Conservation (phyloP, 2,797 vertebrate species). For the Choloepus didactylus region DNA sequence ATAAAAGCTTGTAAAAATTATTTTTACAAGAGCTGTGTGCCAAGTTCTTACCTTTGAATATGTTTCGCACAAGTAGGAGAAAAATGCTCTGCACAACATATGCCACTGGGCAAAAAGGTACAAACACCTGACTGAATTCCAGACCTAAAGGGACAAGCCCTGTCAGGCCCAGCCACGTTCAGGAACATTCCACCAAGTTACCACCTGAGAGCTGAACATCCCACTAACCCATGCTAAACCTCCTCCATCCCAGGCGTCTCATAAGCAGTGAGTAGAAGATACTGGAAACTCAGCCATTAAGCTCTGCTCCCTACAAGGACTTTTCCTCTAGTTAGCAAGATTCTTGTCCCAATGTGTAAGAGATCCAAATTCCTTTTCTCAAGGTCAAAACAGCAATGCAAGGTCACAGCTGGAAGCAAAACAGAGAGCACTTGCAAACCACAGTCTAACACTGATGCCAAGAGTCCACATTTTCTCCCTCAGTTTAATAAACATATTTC, state of each 20-base stretch:
- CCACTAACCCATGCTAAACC: neutral
- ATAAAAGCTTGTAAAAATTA: neutral
- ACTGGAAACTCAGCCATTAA: neutral
- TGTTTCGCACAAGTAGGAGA: neutral
- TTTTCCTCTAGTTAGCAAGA: neutral
- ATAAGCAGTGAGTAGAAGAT: neutral
- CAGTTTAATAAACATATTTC: neutral
- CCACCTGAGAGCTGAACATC: neutral
- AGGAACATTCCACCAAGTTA: neutral
- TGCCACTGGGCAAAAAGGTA: neutral
- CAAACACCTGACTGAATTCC: neutral
- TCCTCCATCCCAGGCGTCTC: neutral
- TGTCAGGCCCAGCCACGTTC: neutral
- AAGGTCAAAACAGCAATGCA: neutral
- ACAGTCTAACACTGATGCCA: neutral
- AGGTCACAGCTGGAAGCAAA: neutral
- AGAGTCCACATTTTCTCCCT: neutral
- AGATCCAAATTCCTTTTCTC: neutral
- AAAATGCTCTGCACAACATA: neutral
- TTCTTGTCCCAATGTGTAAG: too few species aligned
- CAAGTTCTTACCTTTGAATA: neutral
- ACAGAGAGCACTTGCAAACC: neutral
- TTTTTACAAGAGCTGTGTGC: neutral
- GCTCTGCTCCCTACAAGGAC: neutral
- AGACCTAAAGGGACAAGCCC: neutral